Base-by-base conservation (phyloP, 1,140 invertebrate species). In the Sycophaga agraensis region DNA sequence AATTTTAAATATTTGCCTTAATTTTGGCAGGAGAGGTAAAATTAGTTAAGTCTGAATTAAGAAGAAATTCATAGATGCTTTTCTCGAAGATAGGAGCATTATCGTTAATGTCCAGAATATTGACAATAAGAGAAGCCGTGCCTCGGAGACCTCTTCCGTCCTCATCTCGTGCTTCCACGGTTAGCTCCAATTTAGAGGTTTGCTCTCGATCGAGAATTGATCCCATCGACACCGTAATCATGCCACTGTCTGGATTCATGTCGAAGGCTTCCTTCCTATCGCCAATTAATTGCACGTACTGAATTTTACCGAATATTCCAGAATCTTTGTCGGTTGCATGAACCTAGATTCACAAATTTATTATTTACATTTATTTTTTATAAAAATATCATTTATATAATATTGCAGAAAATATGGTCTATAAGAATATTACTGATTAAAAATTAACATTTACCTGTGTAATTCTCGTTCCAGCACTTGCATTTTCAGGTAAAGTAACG, bases 91-190 rank as follows among this genome's bases (percentile, higher is more conserved):
- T 80, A 16, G 94, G 94, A 43, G 86, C 83, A 74, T 96, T 89
- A 73, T 96, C 94, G 76, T 96, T 96, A 16, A 94, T 87, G 78
- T 95, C 93, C 59, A 91, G 75, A 45, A 93, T 79, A 75, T 87
- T 86, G 64, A 93, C 85, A 55, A 89, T 84, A 43, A 95, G 83
- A 58, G 86, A 84, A 53, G 90, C 88, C 34, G 83, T 84, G 16
- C 89, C 87, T 58, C 83, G 85, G 67, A 91, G 86, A 24, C 93
- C 93, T 66, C 85, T 83, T 17, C 93, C 92, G 67, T 90, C 86
- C 73, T 90, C 90, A 76, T 96, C 94, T 66, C 88, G 84, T 22
- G 93, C 94, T 82, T 94, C 91, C 21, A 95, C 87, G 61, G 86
- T 87, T 63, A 96, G 84, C 72, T 87, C 86, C 72, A 92, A 87